Conservation (phyloP, 2,797 vertebrate genomes). For the Micrastur ruficollis region DNA sequence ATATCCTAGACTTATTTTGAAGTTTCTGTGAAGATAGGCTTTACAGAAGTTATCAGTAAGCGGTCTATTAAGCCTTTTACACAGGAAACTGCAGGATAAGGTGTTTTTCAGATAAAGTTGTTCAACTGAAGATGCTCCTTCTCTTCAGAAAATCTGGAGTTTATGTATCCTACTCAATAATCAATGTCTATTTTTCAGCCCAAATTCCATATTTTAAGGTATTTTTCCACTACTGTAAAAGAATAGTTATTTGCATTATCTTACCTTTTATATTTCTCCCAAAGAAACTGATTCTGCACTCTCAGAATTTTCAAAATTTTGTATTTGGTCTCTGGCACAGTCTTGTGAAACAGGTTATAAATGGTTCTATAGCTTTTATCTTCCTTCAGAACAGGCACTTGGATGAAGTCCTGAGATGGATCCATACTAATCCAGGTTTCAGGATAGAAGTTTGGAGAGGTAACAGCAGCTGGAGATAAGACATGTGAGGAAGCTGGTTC, state of each 20-base stretch:
- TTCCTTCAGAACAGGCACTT: conserved; percentile 95
- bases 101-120: background rate
- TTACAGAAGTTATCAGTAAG: background rate
- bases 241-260: background rate
- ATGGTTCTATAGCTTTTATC: conserved; percentile 98
- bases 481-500: conserved; percentile 70
- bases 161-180: background rate
- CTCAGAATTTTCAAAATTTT: conserved; percentile 93
- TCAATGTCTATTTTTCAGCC: background rate
- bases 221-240: background rate
- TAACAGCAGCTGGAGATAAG: conserved; percentile 81
- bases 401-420: conserved; percentile 92
- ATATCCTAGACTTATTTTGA: background rate
- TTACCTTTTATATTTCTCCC: conserved; percentile 99
- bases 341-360: conserved; percentile 99
- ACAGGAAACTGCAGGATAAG: background rate
- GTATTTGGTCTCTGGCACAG: conserved; percentile 96
- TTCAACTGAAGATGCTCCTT: background rate
- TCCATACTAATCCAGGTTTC: conserved; percentile 97
- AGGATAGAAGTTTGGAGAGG: conserved; percentile 88
- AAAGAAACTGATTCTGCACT: conserved; percentile 97
- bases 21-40: background rate
- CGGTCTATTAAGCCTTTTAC: background rate
- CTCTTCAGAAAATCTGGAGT: background rate
- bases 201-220: background rate